phyloP scores from a whole-genome alignment of 1,140 invertebrate genomes.

The Drosophila trapezifrons region DNA sequence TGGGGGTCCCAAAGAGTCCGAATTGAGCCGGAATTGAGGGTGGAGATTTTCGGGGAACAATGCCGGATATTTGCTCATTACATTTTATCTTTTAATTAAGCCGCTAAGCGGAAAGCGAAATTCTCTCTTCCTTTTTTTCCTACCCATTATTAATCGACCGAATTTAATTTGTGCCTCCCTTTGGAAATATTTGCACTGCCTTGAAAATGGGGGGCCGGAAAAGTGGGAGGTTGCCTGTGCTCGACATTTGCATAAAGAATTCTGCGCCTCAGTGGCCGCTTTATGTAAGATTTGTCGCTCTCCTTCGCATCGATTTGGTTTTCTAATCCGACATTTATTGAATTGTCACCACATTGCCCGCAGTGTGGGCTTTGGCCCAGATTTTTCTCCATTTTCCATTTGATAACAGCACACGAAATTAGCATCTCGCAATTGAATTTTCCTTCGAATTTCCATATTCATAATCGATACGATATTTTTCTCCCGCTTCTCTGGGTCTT shows the following conservation, averaged over 20 bases:
- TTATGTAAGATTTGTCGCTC: slow-evolving; percentile 37
- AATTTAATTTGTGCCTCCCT: slow-evolving; percentile 62
- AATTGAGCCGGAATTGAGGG: slow-evolving; percentile 47
- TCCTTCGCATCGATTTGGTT: slow-evolving; percentile 69
- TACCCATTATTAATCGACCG: slow-evolving; percentile 63
- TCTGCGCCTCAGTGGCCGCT: slow-evolving; percentile 35
- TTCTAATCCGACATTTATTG: slow-evolving; percentile 67
- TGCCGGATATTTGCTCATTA: slow-evolving; percentile 80
- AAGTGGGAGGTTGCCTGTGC: slow-evolving; percentile 21
- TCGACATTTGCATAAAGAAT: slow-evolving; percentile 61
- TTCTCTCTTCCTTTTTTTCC: slow-evolving; percentile 35
- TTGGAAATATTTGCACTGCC: slow-evolving; percentile 24
- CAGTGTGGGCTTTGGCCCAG: slow-evolving; percentile 30
- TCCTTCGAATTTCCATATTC: slow-evolving; percentile 35
- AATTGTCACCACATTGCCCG: slow-evolving; percentile 18
- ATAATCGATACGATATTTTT: slow-evolving; percentile 31
- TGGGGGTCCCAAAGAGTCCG: slow-evolving; percentile 53
- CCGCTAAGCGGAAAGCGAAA: slow-evolving; percentile 30
- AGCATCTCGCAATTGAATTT: slow-evolving; percentile 39
- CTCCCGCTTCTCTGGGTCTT: neutral
- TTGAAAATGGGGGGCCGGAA: slow-evolving; percentile 18
- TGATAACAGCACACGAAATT: slow-evolving; percentile 34
- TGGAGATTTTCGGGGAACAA: slow-evolving; percentile 43
- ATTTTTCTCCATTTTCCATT: slow-evolving; percentile 27
- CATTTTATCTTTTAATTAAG: slow-evolving; percentile 77